phyloP scores from a whole-genome alignment of 2,797 vertebrate species.

The Danio aesculapii region DNA sequence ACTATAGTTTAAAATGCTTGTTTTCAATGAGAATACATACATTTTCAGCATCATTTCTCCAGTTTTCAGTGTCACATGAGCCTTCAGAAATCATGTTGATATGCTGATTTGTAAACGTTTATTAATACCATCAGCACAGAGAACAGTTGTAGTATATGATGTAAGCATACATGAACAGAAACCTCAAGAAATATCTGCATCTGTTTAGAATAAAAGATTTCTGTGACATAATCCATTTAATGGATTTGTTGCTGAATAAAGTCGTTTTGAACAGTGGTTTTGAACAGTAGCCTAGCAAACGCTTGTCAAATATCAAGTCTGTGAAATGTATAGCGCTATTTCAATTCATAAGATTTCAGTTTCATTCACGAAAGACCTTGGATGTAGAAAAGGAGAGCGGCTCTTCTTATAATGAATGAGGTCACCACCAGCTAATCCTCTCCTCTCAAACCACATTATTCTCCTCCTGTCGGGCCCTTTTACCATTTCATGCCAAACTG shows the following conservation, averaged over 20 bases:
- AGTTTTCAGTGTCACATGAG: neutral
- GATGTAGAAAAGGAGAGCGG: neutral
- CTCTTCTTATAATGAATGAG: conserved; percentile 39
- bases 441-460: conserved; percentile 9
- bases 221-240: neutral
- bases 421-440: conserved; percentile 39
- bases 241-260: neutral
- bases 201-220: neutral
- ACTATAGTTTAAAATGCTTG: neutral
- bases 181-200: neutral
- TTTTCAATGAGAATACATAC: neutral
- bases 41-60: neutral
- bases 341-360: too few species aligned
- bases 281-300: too few species aligned
- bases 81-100: neutral
- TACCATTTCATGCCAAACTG: conserved; percentile 36
- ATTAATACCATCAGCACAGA: neutral
- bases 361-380: neutral
- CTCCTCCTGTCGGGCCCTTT: conserved; percentile 30
- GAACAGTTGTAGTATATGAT: neutral
- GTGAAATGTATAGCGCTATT: too few species aligned
- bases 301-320: neutral
- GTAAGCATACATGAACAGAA: too few species aligned
- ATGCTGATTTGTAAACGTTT: neutral
- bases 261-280: too few species aligned